Percentiles rank a stretch among this genome's conserved stretches.
Conservation (phyloP, 2,888 invertebrate genomes). For the Adelphocoris suturalis region DNA sequence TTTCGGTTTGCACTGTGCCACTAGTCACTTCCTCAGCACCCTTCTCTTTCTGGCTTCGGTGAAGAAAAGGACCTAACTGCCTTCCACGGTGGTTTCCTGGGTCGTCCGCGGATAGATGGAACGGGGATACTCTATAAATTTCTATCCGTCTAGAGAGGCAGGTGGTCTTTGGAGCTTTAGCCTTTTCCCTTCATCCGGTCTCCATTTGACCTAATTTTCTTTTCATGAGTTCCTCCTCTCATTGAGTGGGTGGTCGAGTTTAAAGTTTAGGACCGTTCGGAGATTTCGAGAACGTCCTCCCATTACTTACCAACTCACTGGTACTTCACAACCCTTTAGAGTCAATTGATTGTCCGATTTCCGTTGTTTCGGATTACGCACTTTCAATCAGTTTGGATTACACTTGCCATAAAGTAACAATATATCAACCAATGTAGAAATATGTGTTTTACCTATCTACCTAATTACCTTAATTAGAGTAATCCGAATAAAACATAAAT, state of each 20-base stretch:
- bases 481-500: no score
- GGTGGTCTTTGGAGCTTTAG: constrained; percentile 37
- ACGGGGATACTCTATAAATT: constrained; percentile 51
- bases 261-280: background rate
- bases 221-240: constrained; percentile 42
- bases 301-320: background rate
- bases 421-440: no score
- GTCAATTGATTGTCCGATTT: background rate
- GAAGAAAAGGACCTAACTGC: constrained; percentile 43
- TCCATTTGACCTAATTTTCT: constrained; percentile 48
- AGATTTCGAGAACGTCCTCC: background rate
- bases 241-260: background rate
- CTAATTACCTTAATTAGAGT: no score
- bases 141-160: background rate
- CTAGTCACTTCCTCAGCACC: constrained; percentile 48
- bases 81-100: constrained; percentile 15
- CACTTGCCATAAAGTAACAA: no score
- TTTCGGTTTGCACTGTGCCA: constrained; percentile 58
- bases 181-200: background rate
- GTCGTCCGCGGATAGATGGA: constrained; percentile 41
- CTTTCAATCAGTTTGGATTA: no score
- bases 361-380: no score
- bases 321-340: background rate
- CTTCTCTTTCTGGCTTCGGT: background rate
- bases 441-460: no score